These are phyloP conservation scores for Caenorhabditis imperialis DNA, from an alignment of 2,888 invertebrate genomes.

Conservation along the genomic window DNA sequence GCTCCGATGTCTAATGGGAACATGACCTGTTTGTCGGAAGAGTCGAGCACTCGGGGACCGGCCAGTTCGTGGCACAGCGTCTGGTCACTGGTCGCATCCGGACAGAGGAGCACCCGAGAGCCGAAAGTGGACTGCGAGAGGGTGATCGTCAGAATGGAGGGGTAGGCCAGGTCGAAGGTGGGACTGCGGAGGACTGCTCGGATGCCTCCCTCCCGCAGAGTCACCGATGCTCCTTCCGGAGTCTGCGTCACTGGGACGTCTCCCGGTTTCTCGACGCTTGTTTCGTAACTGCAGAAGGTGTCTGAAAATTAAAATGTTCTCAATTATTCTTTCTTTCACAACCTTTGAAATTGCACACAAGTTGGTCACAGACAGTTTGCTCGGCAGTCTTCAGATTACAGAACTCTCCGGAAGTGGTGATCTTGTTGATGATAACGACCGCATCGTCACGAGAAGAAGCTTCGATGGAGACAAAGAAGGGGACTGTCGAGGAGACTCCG, in stretches of 20 bases:
- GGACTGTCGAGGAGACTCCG: slow-evolving; percentile 56
- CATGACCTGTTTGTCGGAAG: slow-evolving; percentile 45
- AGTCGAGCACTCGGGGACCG: slow-evolving; percentile 55
- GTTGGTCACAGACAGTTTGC: slow-evolving; percentile 71
- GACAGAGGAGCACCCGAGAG: slow-evolving; percentile 63
- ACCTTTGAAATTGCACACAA: slow-evolving; percentile 70
- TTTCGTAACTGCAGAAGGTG: slow-evolving; percentile 56
- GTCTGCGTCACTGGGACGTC: slow-evolving; percentile 41
- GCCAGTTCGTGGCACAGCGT: slow-evolving; percentile 62
- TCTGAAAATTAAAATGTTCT: slow-evolving; percentile 27
- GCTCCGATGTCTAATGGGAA: slow-evolving; percentile 62
- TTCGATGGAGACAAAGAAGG: slow-evolving; percentile 62
- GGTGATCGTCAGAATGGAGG: slow-evolving; percentile 52
- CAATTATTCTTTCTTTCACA: not conserved
- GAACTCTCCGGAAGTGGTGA: slow-evolving; percentile 66
- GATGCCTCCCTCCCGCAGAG: slow-evolving; percentile 44
- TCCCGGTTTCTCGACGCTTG: slow-evolving; percentile 53
- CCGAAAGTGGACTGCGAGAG: slow-evolving; percentile 64
- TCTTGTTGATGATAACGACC: slow-evolving; percentile 67
- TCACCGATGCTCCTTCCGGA: slow-evolving; percentile 32
- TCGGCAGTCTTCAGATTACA: slow-evolving; percentile 71
- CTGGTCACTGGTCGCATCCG: slow-evolving; percentile 59
- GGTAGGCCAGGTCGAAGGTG: slow-evolving; percentile 57
- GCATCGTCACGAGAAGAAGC: slow-evolving; percentile 57
- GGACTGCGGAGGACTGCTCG: slow-evolving; percentile 53